A percentile compares a stretch with the other conserved stretches of the same genome.
phyloP scores from a whole-genome alignment of 1,140 invertebrate genomes.

The Pentalonia nigronervosa region DNA sequence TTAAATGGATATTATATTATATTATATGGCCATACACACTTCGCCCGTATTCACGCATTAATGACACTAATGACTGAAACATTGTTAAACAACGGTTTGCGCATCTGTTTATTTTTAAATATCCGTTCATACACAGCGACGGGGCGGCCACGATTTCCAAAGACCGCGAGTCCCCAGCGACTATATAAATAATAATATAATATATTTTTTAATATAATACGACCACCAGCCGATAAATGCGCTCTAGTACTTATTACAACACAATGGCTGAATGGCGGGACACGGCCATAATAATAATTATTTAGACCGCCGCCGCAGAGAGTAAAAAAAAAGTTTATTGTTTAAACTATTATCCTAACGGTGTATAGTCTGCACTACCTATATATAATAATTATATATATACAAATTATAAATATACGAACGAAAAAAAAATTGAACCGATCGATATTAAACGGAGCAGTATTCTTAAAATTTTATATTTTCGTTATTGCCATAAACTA shows the following conservation, averaged over 20 bases:
- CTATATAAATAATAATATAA: background rate
- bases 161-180: background rate
- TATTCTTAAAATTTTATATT: background rate
- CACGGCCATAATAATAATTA: background rate
- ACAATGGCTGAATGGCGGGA: background rate
- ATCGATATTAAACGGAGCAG: background rate
- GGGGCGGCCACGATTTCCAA: background rate
- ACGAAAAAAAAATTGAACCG: background rate
- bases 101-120: conserved; percentile 42
- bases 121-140: background rate
- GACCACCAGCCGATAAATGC: conserved; percentile 10
- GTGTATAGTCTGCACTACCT: background rate
- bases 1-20: background rate
- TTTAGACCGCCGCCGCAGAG: background rate
- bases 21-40: background rate
- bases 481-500: background rate
- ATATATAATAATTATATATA: background rate
- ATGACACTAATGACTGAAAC: background rate
- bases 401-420: background rate
- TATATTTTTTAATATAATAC: background rate
- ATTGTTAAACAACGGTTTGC: conserved; percentile 26
- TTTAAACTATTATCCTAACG: background rate
- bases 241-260: background rate
- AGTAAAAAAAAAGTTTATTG: conserved; percentile 7
- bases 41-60: background rate